Evolutionary conservation across 2,113 vertebrate species (phyloP).

Genomic region (Ictalurus furcatus): DNA sequence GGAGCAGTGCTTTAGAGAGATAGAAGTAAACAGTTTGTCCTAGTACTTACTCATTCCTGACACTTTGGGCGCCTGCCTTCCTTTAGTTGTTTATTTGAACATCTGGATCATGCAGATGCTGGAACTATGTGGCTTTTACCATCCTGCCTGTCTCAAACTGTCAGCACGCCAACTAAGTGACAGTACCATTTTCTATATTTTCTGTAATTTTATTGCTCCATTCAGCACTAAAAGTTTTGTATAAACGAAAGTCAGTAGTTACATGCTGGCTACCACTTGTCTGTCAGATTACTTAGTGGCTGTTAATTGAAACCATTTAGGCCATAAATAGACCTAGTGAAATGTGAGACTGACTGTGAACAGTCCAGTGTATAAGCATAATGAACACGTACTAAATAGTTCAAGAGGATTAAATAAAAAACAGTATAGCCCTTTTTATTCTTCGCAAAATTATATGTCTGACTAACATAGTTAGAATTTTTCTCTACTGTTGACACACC

Average conservation of each 20-base stretch:
- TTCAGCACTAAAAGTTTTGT: neutral
- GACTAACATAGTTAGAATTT: neutral
- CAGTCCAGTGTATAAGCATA: neutral
- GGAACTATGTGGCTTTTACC: neutral
- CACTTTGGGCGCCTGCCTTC: neutral
- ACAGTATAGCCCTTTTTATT: neutral
- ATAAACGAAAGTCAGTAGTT: neutral
- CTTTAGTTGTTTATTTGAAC: conserved; percentile 21
- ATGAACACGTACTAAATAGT: neutral
- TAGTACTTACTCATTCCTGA: neutral
- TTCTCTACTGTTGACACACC: neutral
- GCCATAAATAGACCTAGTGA: neutral
- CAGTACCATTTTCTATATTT: conserved; percentile 13
- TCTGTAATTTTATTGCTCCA: conserved; percentile 13
- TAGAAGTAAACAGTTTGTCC: neutral
- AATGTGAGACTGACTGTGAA: neutral
- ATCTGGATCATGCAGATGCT: conserved; percentile 25
- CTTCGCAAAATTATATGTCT: neutral
- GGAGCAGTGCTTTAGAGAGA: neutral
- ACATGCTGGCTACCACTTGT: neutral
- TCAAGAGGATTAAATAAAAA: neutral
- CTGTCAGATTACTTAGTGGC: neutral
- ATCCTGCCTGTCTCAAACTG: conserved; percentile 1
- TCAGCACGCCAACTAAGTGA: conserved; percentile 17
- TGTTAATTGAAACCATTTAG: conserved; percentile 6